phyloP scores from a whole-genome alignment of 2,797 vertebrate species.

The Neostethus bicornis region DNA sequence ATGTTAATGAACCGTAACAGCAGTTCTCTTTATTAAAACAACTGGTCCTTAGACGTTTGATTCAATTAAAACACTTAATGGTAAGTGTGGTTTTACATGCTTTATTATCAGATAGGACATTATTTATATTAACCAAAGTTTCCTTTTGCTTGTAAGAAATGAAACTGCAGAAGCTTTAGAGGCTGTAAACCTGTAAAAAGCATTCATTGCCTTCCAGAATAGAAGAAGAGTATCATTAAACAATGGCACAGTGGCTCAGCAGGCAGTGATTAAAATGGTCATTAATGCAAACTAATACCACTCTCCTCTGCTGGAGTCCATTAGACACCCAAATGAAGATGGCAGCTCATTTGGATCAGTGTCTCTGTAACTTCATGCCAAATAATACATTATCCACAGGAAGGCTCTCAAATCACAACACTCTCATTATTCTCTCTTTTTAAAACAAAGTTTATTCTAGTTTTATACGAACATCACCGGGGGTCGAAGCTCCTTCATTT shows the following conservation, averaged over 20 bases:
- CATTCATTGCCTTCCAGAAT: constrained; percentile 26
- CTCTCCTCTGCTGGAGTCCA: constrained; percentile 36
- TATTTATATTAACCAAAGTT: too few relatives aligned
- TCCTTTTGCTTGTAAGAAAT: neutral
- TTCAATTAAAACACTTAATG: constrained; percentile 16
- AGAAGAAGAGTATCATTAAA: constrained; percentile 45
- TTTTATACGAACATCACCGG: too few relatives aligned
- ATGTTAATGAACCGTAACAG: constrained; percentile 22
- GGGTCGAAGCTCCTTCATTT: too few relatives aligned
- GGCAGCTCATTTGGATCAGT: constrained; percentile 40
- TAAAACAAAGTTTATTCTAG: too few relatives aligned
- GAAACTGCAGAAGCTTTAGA: constrained; percentile 6
- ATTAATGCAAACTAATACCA: constrained; percentile 48
- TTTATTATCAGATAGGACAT: too few relatives aligned
- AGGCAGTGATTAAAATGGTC: constrained; percentile 49
- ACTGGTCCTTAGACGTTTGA: constrained; percentile 7
- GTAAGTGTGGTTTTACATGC: too few relatives aligned
- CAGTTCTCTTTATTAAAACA: constrained; percentile 16
- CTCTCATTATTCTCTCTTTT: too few relatives aligned
- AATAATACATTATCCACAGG: too few relatives aligned
- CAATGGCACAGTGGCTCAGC: constrained; percentile 42
- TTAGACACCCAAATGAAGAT: constrained; percentile 57
- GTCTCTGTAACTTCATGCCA: too few relatives aligned
- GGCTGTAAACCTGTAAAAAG: constrained; percentile 20
- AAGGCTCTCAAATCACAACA: too few relatives aligned